Percentiles rank a stretch among this genome's conserved stretches.
phyloP scores from a whole-genome alignment of 2,888 invertebrate species.

The Rhagium mordax region DNA sequence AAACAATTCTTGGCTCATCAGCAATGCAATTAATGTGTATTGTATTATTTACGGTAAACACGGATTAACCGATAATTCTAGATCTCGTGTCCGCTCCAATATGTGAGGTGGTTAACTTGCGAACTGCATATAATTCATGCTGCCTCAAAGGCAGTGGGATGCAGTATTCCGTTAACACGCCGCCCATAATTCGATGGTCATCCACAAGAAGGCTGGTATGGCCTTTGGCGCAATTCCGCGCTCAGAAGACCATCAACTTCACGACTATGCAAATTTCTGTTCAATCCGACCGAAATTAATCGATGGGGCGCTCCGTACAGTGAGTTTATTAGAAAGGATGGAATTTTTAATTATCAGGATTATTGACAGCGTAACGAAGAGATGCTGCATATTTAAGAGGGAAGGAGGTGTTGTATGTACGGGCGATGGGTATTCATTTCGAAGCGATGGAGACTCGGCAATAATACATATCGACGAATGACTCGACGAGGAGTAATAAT shows the following conservation, averaged over 20 bases:
- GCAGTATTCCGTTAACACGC: conserved; percentile 40
- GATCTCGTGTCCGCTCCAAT: conserved; percentile 5
- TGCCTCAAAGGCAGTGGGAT: conserved; percentile 21
- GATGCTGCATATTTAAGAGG: background rate
- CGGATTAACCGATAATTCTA: background rate
- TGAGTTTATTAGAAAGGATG: background rate
- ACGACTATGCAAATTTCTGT: conserved; percentile 36
- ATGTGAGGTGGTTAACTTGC: conserved; percentile 26
- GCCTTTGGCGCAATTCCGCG: conserved; percentile 36
- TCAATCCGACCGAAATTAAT: conserved; percentile 31
- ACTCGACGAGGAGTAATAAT: no score
- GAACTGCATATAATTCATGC: conserved; percentile 22
- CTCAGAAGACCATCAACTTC: conserved; percentile 20
- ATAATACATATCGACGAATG: no score
- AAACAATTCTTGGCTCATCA: no score
- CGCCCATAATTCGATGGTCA: conserved; percentile 42
- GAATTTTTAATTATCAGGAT: background rate
- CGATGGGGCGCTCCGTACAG: background rate
- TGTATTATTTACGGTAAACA: background rate
- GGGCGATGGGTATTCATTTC: background rate
- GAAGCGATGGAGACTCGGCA: background rate
- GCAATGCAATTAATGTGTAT: no score
- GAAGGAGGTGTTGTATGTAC: background rate
- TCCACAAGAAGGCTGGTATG: conserved; percentile 42
- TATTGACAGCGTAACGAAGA: background rate